Percentiles rank a stretch among this genome's conserved stretches.
phyloP scores from a whole-genome alignment of 2,113 vertebrate genomes.

The Nannobrachium achirus region DNA sequence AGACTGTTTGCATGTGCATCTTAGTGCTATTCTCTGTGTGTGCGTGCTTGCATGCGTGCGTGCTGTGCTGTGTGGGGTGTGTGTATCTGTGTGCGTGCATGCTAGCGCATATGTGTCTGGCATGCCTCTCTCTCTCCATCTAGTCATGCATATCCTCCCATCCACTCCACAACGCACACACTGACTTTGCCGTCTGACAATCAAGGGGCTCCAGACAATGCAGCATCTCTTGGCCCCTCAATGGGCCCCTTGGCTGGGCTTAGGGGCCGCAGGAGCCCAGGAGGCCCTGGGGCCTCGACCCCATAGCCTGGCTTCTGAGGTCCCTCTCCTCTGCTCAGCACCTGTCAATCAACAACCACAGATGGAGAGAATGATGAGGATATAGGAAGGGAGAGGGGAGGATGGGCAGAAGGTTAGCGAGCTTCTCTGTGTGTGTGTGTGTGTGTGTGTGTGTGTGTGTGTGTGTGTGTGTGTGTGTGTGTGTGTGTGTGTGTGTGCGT shows the following conservation, averaged over 20 bases:
- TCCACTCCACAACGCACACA: conserved; percentile 34
- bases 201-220: conserved; percentile 43
- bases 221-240: conserved; percentile 32
- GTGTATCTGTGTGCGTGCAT: conserved; percentile 34
- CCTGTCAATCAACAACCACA: conserved; percentile 77
- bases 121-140: neutral
- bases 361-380: conserved; percentile 65
- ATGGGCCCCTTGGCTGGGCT: conserved; percentile 21
- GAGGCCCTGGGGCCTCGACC: conserved; percentile 42
- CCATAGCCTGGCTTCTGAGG: conserved; percentile 51
- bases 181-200: conserved; percentile 53
- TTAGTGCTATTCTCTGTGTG: neutral
- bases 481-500: neutral
- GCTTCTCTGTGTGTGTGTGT: too few species aligned
- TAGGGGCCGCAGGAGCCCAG: conserved; percentile 34
- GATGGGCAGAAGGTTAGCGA: conserved; percentile 13
- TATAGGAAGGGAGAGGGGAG: conserved; percentile 18
- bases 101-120: conserved; percentile 1
- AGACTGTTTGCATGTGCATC: too few species aligned
- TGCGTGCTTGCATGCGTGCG: conserved; percentile 12
- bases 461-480: too few species aligned
- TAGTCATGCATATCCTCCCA: neutral
- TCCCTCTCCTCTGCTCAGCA: conserved; percentile 54
- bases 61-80: conserved; percentile 21
- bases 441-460: too few species aligned